Conservation (phyloP, 2,113 vertebrate species). For the Leucosticte australis region DNA sequence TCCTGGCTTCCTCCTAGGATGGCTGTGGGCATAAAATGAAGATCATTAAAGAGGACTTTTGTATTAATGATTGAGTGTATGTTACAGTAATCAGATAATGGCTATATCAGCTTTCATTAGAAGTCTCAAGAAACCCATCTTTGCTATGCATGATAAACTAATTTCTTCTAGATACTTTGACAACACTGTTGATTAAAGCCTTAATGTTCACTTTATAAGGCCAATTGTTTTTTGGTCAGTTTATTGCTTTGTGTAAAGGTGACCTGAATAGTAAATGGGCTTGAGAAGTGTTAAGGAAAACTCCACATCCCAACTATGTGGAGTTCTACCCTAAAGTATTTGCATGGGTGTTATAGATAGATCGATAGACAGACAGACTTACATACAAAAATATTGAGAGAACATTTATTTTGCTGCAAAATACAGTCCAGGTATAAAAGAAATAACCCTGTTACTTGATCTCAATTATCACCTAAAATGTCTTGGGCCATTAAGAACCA, state of each 20-base stretch:
- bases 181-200: conserved; percentile 3
- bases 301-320: background rate
- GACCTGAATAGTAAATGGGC: background rate
- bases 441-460: background rate
- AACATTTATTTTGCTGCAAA: background rate
- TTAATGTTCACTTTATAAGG: background rate
- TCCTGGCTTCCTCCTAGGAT: background rate
- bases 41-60: conserved; percentile 14
- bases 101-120: conserved; percentile 24
- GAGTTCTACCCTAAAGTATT: background rate
- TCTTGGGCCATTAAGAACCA: background rate
- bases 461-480: background rate
- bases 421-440: background rate
- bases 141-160: background rate
- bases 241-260: background rate
- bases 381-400: background rate
- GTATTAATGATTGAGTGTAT: conserved; percentile 12
- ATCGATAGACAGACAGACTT: background rate
- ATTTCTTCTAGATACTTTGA: conserved; percentile 37
- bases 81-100: conserved; percentile 37
- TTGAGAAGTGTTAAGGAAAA: background rate
- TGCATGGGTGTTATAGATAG: background rate
- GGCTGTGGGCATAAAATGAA: conserved; percentile 6
- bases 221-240: background rate
- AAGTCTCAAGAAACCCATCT: conserved; percentile 6